These are phyloP conservation scores for Dreissena rostriformis DNA, from an alignment of 1,140 invertebrate genomes.

Conservation along the genomic window DNA sequence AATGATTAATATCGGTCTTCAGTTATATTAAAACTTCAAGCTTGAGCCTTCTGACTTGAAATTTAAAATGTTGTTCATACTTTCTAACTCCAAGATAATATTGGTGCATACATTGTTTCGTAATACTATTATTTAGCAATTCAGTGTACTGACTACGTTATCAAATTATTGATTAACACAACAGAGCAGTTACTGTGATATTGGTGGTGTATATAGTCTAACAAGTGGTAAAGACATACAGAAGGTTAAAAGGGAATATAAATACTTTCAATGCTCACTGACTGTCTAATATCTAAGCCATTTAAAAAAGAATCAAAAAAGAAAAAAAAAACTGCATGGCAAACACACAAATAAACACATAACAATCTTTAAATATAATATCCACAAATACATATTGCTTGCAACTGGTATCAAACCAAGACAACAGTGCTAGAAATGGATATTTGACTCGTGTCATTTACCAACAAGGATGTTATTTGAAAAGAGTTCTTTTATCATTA, in stretches of 20 bases:
- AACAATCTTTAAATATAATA: constrained; percentile 41
- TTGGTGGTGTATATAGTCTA: neutral
- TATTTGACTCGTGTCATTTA: no score
- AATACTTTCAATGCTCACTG: constrained; percentile 7
- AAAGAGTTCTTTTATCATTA: no score
- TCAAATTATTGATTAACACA: neutral
- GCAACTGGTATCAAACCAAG: neutral
- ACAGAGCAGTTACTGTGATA: neutral
- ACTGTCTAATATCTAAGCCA: constrained; percentile 33
- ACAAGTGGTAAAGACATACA: neutral
- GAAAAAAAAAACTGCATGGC: constrained; percentile 44
- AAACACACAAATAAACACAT: constrained; percentile 56
- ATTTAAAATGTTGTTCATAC: no score
- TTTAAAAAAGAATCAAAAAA: constrained; percentile 39
- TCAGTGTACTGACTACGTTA: no score
- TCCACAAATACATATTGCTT: constrained; percentile 1
- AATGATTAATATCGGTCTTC: no score
- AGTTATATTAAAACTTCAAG: no score
- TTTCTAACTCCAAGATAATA: no score
- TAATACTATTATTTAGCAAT: no score
- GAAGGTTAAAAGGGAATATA: neutral
- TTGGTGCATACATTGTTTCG: no score
- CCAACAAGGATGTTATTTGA: no score
- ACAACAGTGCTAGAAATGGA: no score
- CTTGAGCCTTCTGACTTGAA: no score